phyloP scores from a whole-genome alignment of 2,113 vertebrate genomes.

The Passerina amoena region DNA sequence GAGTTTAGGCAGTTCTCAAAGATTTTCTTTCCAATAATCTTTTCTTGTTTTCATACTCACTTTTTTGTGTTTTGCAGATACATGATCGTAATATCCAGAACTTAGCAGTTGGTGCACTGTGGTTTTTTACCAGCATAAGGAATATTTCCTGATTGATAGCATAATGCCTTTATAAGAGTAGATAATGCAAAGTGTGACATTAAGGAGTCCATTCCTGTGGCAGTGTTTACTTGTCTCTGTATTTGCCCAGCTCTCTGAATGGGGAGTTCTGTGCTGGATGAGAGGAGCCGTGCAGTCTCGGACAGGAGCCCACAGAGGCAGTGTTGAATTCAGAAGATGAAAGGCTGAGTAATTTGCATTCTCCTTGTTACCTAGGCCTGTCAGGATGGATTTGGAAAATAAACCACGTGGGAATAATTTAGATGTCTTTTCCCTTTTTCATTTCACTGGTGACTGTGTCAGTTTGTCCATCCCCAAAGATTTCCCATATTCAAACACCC shows the following conservation, averaged over 20 bases:
- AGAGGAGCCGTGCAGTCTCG: neutral
- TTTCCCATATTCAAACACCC: accelerated
- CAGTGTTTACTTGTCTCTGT: slow-evolving; percentile 18
- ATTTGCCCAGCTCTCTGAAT: slow-evolving; percentile 9
- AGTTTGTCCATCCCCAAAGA: neutral
- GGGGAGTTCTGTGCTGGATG: neutral
- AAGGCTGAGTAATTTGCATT: neutral
- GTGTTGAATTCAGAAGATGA: neutral
- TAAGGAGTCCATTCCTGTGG: neutral
- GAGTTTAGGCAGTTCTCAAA: neutral
- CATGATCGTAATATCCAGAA: neutral
- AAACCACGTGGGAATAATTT: neutral
- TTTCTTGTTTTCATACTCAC: neutral
- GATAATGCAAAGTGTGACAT: neutral
- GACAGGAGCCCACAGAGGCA: slow-evolving; percentile 10
- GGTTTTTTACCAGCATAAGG: neutral
- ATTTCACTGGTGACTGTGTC: neutral
- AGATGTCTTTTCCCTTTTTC: neutral
- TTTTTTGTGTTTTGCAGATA: neutral
- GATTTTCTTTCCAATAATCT: neutral
- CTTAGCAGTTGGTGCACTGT: neutral
- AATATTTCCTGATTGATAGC: neutral
- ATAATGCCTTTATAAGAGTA: neutral
- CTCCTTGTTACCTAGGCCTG: neutral
- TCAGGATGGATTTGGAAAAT: neutral